Evolutionary conservation across 2,113 vertebrate genomes (phyloP).

Genomic region (Urocitellus parryii): DNA sequence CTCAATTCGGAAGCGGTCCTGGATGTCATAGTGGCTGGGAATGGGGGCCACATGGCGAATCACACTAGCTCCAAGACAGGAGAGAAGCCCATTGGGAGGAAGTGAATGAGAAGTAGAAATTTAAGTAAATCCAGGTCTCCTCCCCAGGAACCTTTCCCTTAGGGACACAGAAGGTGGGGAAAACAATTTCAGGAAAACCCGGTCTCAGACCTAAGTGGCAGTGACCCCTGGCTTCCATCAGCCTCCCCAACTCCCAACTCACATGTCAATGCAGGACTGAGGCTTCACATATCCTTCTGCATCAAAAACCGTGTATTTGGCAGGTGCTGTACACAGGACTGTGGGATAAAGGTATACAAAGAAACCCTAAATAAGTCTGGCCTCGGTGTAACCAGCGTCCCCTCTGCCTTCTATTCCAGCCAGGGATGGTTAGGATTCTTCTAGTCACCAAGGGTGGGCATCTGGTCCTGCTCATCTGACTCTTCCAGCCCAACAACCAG

Average conservation of each 20-base stretch:
- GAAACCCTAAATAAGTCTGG: neutral
- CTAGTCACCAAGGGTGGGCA: neutral
- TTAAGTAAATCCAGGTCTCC: neutral
- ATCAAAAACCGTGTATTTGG: slow-evolving; percentile 85
- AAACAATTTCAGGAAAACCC: neutral
- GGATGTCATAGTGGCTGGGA: slow-evolving; percentile 77
- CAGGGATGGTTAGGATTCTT: neutral
- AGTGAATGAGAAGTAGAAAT: neutral
- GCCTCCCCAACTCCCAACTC: slow-evolving; percentile 68
- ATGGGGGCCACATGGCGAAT: slow-evolving; percentile 84
- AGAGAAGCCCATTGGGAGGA: slow-evolving; percentile 11
- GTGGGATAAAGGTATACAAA: neutral
- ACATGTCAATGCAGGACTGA: slow-evolving; percentile 88
- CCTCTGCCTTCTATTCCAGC: neutral
- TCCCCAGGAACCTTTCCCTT: neutral
- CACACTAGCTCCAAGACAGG: slow-evolving; percentile 76
- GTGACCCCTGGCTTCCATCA: neutral
- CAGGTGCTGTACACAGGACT: slow-evolving; percentile 85
- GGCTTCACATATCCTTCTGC: slow-evolving; percentile 84
- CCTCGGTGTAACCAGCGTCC: neutral
- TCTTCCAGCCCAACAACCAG: neutral
- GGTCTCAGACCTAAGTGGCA: neutral
- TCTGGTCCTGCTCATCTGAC: neutral
- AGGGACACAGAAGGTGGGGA: neutral
- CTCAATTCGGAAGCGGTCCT: slow-evolving; percentile 85